Conservation (phyloP, 1,140 invertebrate genomes). For the Zaprionus nigranus region DNA sequence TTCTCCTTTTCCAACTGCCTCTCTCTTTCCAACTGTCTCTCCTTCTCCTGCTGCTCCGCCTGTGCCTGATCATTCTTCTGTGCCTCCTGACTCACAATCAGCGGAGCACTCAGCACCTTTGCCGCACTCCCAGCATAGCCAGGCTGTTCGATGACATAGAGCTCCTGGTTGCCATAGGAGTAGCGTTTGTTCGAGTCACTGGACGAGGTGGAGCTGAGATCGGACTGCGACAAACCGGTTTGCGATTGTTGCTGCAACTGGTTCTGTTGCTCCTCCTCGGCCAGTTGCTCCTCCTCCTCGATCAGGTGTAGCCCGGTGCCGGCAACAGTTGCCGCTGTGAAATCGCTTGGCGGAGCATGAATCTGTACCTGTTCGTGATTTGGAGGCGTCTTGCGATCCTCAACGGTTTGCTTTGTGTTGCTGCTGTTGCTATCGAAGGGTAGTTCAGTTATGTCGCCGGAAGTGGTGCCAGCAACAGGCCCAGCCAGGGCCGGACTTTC, state of each 20-base stretch:
- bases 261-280: conserved; percentile 82
- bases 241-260: conserved; percentile 75
- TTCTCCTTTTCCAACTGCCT: not conserved
- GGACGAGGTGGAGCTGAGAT: conserved; percentile 89
- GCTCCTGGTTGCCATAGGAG: conserved; percentile 90
- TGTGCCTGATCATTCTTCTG: conserved; percentile 23
- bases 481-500: conserved; percentile 55
- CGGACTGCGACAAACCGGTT: conserved; percentile 91
- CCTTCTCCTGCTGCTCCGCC: conserved; percentile 8
- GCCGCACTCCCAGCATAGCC: conserved; percentile 86
- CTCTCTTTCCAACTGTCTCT: not conserved
- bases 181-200: conserved; percentile 89
- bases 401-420: conserved; percentile 35
- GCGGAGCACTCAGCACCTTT: conserved; percentile 36
- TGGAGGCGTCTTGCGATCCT: conserved; percentile 57
- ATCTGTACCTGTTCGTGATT: conserved; percentile 83
- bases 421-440: conserved; percentile 58
- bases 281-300: conserved; percentile 84
- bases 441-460: conserved; percentile 58
- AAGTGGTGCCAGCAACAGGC: conserved; percentile 24
- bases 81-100: conserved; percentile 26
- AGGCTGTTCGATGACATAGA: conserved; percentile 90
- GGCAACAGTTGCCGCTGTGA: conserved; percentile 21
- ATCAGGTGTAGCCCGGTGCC: conserved; percentile 85
- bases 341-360: conserved; percentile 74